Evolutionary conservation across 1,140 invertebrate species (phyloP).

Genomic region (Drosophila punjabiensis): DNA sequence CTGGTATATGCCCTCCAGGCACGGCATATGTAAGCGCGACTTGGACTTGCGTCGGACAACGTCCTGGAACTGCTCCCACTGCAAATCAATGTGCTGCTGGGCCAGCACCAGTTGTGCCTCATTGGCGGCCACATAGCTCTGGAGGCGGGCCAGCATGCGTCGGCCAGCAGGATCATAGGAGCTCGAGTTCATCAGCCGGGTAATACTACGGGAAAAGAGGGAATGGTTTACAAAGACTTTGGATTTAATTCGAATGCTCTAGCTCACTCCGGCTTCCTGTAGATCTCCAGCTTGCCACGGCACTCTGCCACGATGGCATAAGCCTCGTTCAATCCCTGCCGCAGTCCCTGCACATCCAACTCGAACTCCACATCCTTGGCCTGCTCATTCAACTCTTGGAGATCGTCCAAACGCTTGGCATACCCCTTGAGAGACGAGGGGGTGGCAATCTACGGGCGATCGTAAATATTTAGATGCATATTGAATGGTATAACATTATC

Average conservation of each 20-base stretch:
- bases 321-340: conserved; percentile 87
- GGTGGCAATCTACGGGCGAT: conserved; percentile 84
- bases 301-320: conserved; percentile 89
- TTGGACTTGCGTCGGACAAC: conserved; percentile 85
- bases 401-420: conserved; percentile 85
- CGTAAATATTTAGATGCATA: neutral
- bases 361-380: conserved; percentile 85
- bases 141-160: conserved; percentile 87
- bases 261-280: conserved; percentile 87
- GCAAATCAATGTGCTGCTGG: conserved; percentile 87
- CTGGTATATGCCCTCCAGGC: conserved; percentile 89
- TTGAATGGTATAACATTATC: neutral
- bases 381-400: conserved; percentile 86
- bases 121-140: conserved; percentile 87
- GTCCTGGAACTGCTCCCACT: conserved; percentile 87
- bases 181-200: conserved; percentile 66
- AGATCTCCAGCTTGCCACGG: conserved; percentile 85
- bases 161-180: conserved; percentile 86
- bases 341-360: conserved; percentile 85
- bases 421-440: conserved; percentile 86
- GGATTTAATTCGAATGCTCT: rapidly evolving
- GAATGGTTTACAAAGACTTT: neutral
- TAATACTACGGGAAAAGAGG: conserved; percentile 43
- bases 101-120: conserved; percentile 88
- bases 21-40: conserved; percentile 86